Base-by-base conservation (phyloP, 2,797 vertebrate genomes). In the Squalus acanthias region DNA sequence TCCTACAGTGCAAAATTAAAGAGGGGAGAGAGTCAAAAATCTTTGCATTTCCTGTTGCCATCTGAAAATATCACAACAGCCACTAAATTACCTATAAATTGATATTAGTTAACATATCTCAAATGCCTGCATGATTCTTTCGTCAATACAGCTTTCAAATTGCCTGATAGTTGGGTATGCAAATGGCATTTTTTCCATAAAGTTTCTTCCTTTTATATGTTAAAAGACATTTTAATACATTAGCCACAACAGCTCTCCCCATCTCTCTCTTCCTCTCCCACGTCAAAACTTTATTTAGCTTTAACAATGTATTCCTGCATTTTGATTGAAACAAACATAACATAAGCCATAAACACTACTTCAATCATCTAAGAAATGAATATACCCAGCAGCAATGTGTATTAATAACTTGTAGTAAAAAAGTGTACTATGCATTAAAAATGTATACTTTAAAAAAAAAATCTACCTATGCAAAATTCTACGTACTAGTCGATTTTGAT, bases 1-100 rank as follows among this genome's bases (percentile, higher is more conserved):
- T 69, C n/a, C 2, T 12, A 67, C 17, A 46, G n/a, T 93, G 65
- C 91, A 93, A 24, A 63, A 33, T 95, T 95, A n/a, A 63, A n/a
- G 24, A 53, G 46, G 39, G 2, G 26, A 20, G 15, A 60, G 26
- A 12, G 26, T 17, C 29, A 95, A 53, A 93, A 95, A n/a, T 53
- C 94, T 65, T 65, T 95, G 94, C 13, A 60, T 74, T 74, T 95
- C 94, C 69, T 95, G 69, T 29, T 29, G 15, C 93, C 22, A 95
- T 95, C 39, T 53, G 12, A 91, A 63, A 13, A 92, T 5, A 50
- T 46, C 24, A 46, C 3, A 74, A 95, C 1, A 95, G 10, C 26
- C 93, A 95, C 50, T n/a, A 65, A 63, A 74, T 76, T 95, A 20
- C 50, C 50, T 60, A 74, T 53, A 60, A 95, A 95, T 3, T 33